Conservation (phyloP, 2,888 invertebrate genomes). For the Frankliniella intonsa region DNA sequence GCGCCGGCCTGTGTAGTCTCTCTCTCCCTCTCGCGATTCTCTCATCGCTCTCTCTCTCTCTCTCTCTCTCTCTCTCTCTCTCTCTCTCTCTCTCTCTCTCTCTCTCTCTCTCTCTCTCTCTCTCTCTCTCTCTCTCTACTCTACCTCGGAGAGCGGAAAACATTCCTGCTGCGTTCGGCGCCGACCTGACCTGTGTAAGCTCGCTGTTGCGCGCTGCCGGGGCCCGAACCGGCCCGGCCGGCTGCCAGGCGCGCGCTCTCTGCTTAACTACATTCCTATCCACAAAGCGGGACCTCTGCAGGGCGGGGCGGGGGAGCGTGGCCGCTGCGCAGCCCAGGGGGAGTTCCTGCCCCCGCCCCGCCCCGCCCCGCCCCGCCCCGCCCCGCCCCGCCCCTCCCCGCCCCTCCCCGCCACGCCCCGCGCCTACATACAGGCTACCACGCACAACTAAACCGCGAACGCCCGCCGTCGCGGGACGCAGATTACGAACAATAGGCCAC, state of each 20-base stretch:
- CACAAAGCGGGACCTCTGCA: background rate
- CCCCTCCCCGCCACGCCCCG: too few relatives aligned
- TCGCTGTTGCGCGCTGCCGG: background rate
- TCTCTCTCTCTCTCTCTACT: background rate
- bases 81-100: background rate
- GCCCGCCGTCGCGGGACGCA: background rate
- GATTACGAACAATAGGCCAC: background rate
- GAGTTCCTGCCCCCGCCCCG: too few relatives aligned
- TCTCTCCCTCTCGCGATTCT: background rate
- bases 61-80: background rate
- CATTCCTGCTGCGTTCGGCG: background rate
- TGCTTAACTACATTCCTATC: background rate
- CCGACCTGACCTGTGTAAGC: background rate
- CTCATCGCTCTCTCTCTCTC: conserved; percentile 6
- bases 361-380: too few relatives aligned
- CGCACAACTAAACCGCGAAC: background rate
- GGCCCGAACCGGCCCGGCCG: background rate
- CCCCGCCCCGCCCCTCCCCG: too few relatives aligned
- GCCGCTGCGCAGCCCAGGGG: background rate
- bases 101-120: too few relatives aligned
- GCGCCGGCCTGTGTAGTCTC: too few relatives aligned
- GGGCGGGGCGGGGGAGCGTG: background rate
- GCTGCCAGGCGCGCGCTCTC: background rate
- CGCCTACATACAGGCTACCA: background rate
- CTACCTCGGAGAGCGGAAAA: background rate